These are phyloP conservation scores for Piaya cayana DNA, from an alignment of 2,113 vertebrate genomes.

Conservation along the genomic window DNA sequence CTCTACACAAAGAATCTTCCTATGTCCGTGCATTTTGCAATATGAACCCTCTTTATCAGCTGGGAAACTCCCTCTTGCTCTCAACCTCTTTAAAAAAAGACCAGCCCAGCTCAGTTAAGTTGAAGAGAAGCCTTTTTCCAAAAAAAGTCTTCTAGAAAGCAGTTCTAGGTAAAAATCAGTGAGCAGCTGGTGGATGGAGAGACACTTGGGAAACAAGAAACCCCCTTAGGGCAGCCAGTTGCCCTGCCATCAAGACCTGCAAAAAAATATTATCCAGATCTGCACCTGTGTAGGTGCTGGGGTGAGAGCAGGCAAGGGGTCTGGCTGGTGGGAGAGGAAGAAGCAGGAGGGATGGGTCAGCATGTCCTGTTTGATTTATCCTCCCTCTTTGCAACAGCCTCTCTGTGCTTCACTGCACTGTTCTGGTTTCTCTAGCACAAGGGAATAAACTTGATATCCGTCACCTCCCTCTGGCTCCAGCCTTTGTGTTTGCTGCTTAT, in stretches of 20 bases:
- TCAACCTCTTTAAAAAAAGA: not conserved
- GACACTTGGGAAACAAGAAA: not conserved
- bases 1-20: not conserved
- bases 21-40: not conserved
- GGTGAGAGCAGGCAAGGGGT: not conserved
- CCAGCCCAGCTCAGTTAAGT: not conserved
- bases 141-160: not conserved
- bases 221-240: not conserved
- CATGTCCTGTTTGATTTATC: not conserved
- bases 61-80: not conserved
- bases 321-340: not conserved
- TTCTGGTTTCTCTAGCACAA: conserved; percentile 46
- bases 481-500: conserved; percentile 28
- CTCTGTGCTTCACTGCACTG: not conserved
- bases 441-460: conserved; percentile 31
- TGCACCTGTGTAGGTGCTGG: not conserved
- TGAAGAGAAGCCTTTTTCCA: not conserved
- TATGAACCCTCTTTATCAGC: not conserved
- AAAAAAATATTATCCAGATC: not conserved
- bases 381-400: not conserved
- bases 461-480: not conserved
- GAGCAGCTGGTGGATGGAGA: not conserved
- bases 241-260: not conserved
- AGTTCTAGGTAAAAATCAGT: not conserved
- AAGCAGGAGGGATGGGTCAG: not conserved